Base-by-base conservation (phyloP, 2,113 vertebrate genomes). In the Microtus richardsoni region DNA sequence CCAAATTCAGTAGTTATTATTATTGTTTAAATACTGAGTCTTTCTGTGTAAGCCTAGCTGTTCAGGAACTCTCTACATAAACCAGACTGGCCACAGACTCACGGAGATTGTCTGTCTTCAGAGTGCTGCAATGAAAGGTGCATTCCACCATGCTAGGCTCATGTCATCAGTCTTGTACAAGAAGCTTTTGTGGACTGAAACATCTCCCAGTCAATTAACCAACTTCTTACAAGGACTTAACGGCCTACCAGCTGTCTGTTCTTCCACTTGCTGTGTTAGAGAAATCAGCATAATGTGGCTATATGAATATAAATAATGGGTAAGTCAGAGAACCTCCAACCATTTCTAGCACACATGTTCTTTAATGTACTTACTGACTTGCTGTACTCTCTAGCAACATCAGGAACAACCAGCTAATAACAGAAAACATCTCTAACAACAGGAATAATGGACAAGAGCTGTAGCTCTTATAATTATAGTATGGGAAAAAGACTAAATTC, bases 201-300 rank as follows among this genome's bases (percentile, higher is more conserved):
- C 49, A 80, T 80, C 19, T 80, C 8, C 49, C 19, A 36, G 30
- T 21, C 1, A 21, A 0, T 44, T 73, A 90, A 33, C 9, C 4
- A 90, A 39, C 9, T 4, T 74, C 80, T 30, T 36, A 74, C 75
- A 44, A 75, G 91, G 80, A 88, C 7, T 41, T 52, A 96, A 82
- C 28, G 7, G 3, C 75, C 21, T 49, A 22, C 26, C 36, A 88
- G 7, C 19, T 62, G 24, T 74, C 33, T 33, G 28, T 33, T 54
- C 58, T 62, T 17, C n/a, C 41, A n/a, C 10, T 77, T 44, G 33
- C 2, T 10, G 41, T 83, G 28, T 44, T 70, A 39, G 7, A 90
- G 16, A 5, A 3, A 22, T 36, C 36, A 60, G 33, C 16, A 80
- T 11, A 41, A 77, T 33, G 41, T 17, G 0, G 4, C 82, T 54